A percentile compares a stretch with the other conserved stretches of the same genome.
phyloP scores from a whole-genome alignment of 2,888 invertebrate species.

The Syrphus vitripennis region DNA sequence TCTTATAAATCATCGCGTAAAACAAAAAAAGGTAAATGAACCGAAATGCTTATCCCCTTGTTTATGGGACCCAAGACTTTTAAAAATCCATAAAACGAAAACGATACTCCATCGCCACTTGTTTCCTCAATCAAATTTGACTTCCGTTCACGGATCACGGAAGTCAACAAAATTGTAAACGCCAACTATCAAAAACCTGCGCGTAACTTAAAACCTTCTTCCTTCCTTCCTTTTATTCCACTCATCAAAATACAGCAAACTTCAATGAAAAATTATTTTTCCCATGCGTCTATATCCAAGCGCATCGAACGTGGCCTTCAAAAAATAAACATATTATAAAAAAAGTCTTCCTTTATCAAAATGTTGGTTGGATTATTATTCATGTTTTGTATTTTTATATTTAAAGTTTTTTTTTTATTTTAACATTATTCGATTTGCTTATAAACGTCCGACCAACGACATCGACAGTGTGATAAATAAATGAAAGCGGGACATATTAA shows the following conservation, averaged over 20 bases:
- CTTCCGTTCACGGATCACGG: not conserved
- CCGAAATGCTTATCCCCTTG: too few species aligned
- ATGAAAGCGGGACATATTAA: constrained; percentile 51
- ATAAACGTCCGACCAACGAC: constrained; percentile 15
- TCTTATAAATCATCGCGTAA: too few species aligned
- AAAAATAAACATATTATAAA: not conserved
- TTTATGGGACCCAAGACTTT: too few species aligned
- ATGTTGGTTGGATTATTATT: not conserved
- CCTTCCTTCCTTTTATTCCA: not conserved
- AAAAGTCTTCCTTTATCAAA: not conserved
- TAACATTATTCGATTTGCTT: constrained; percentile 42
- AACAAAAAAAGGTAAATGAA: too few species aligned
- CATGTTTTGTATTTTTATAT: not conserved
- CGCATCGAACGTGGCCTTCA: constrained; percentile 16
- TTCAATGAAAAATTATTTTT: not conserved
- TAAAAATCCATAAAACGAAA: not conserved
- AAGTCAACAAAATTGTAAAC: not conserved
- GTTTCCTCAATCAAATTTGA: not conserved
- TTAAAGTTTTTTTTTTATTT: not conserved
- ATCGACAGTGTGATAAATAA: constrained; percentile 52
- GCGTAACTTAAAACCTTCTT: constrained; percentile 5
- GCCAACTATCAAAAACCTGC: not conserved
- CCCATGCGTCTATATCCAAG: not conserved
- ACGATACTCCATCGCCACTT: not conserved
- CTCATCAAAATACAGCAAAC: not conserved